These are phyloP conservation scores for Pseudomyrmex pallidus DNA, from an alignment of 1,140 invertebrate genomes.

Conservation along the genomic window DNA sequence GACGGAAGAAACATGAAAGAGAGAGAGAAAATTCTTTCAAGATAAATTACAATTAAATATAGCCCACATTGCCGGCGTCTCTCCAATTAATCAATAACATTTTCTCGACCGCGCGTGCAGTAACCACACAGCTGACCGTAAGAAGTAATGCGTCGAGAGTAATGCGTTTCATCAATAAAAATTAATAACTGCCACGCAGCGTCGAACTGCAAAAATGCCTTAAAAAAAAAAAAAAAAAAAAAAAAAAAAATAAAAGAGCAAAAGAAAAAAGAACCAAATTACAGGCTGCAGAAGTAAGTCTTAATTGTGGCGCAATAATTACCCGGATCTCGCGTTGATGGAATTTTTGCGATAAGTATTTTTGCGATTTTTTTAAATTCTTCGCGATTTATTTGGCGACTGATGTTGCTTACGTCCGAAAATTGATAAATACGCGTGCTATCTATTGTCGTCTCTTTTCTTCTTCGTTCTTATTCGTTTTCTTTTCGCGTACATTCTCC, in stretches of 20 bases:
- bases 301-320: no score
- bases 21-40: background rate
- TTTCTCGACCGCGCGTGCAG: constrained; percentile 15
- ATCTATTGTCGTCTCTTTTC: background rate
- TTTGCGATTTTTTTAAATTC: background rate
- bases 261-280: background rate
- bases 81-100: constrained; percentile 46
- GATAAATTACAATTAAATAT: constrained; percentile 55
- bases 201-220: constrained; percentile 15
- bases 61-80: constrained; percentile 18
- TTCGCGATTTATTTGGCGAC: background rate
- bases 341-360: background rate
- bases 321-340: no score
- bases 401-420: background rate
- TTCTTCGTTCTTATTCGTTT: background rate
- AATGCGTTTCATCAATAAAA: constrained; percentile 57
- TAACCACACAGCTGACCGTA: background rate
- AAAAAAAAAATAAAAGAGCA: background rate
- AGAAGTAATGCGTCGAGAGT: constrained; percentile 30
- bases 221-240: background rate
- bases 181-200: constrained; percentile 20
- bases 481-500: background rate
- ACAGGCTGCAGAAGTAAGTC: background rate
- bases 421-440: background rate
- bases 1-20: background rate